A percentile compares a stretch with the other conserved stretches of the same genome.
phyloP scores from a whole-genome alignment of 2,888 invertebrate species.

The Drosophila kanekoi region DNA sequence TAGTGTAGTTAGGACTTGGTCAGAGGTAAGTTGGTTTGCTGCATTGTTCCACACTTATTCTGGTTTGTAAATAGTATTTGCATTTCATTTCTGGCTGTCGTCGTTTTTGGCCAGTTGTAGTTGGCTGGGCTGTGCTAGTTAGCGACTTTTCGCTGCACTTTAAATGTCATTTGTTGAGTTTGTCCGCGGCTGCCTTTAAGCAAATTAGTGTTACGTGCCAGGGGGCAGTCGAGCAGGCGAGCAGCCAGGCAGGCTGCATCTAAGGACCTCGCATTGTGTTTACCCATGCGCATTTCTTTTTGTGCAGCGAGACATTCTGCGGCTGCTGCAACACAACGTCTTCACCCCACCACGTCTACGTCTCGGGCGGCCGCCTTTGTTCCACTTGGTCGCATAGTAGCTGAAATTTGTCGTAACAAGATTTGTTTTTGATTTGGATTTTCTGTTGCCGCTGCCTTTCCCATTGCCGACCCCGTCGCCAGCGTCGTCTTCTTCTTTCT shows the following conservation, averaged over 20 bases:
- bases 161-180: slow-evolving; percentile 75
- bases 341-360: slow-evolving; percentile 14
- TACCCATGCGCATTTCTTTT: slow-evolving; percentile 69
- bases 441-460: slow-evolving; percentile 10
- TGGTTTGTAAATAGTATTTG: slow-evolving; percentile 69
- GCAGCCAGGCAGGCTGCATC: slow-evolving; percentile 20
- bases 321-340: slow-evolving; percentile 3
- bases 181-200: slow-evolving; percentile 69
- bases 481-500: slow-evolving; percentile 13
- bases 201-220: slow-evolving; percentile 67
- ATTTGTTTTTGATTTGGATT: slow-evolving; percentile 72
- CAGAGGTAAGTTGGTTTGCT: slow-evolving; percentile 15
- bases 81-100: slow-evolving; percentile 66
- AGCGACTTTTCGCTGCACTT: slow-evolving; percentile 78
- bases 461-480: slow-evolving; percentile 1
- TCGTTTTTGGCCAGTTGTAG: slow-evolving; percentile 19
- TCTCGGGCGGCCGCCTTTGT: slow-evolving; percentile 63
- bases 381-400: slow-evolving; percentile 72
- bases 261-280: slow-evolving; percentile 65
- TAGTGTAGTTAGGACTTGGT: slow-evolving; percentile 1
- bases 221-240: slow-evolving; percentile 25
- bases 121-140: slow-evolving; percentile 55
- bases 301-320: slow-evolving; percentile 60
- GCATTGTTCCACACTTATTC: slow-evolving; percentile 64
- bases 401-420: slow-evolving; percentile 73